phyloP scores from a whole-genome alignment of 35 echinoderm and acorn worm genomes.

The Ophiothrix spiculata region DNA sequence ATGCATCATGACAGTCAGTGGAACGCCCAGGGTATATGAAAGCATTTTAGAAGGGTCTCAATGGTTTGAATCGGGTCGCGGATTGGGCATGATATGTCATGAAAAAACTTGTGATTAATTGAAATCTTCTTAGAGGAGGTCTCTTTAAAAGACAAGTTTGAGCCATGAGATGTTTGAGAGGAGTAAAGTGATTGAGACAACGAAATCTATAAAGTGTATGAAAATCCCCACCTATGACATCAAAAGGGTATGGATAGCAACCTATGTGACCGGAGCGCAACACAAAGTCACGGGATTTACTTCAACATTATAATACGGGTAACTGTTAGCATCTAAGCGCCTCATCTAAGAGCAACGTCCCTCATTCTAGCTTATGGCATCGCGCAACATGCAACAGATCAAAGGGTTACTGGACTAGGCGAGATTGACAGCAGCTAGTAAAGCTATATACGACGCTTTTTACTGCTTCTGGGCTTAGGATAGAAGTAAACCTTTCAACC shows the following conservation, averaged over 20 bases:
- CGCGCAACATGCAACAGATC: not conserved
- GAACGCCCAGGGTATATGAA: conserved; percentile 1
- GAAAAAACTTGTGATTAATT: not conserved
- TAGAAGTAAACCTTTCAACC: not conserved
- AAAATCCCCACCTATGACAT: not conserved
- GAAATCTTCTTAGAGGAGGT: not conserved
- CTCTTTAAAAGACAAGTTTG: conserved; percentile 12
- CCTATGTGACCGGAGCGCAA: not conserved
- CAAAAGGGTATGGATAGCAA: not conserved
- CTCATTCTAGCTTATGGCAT: not conserved
- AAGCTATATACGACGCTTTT: not conserved
- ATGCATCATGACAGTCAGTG: not conserved
- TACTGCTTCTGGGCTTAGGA: not conserved
- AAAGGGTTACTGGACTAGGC: conserved; percentile 1
- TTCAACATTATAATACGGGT: not conserved
- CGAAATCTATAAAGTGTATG: not conserved
- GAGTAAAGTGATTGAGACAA: conserved; percentile 1
- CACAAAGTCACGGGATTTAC: not conserved
- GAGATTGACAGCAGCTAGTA: not conserved
- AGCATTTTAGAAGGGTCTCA: not conserved
- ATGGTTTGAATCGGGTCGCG: conserved; percentile 7
- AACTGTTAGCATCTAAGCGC: not conserved
- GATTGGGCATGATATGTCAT: conserved; percentile 1
- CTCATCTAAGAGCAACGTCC: not conserved
- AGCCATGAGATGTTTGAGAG: not conserved